Evolutionary conservation across 2,113 vertebrate species (phyloP), one percentile per base, ranked within the genome.

Genomic region (Marmota monax): DNA sequence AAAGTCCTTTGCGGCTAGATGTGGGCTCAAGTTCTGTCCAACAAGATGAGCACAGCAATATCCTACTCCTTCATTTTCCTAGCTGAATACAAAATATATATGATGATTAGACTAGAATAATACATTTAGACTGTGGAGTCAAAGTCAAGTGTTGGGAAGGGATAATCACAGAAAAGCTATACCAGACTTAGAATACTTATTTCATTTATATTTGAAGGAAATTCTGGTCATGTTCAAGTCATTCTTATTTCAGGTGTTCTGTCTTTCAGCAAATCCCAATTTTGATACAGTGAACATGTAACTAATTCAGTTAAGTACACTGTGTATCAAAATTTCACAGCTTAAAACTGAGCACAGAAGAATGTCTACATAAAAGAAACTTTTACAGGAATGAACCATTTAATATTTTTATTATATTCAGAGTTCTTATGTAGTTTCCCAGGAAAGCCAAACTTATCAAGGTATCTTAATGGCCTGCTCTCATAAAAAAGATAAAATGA

Each of bases 211-310:
- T 61, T 27, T 73, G 25, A 92, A 88, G 90, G 25, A 37, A 92
- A 80, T 39, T 58, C 70, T 48, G 45, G 12, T 45, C 51, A 63
- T 32, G 67, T 48, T 67, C 22, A 48, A 94, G 27, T 18, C 39
- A 82, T 10, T 91, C 53, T 77, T 70, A 83, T 42, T 77, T 83
- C 7, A n/a, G 34, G 61, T 48, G 51, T 63, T 85, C 72, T 88
- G 20, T 72, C 79, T 51, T 83, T 14, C 48, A 94, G 22, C n/a
- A 94, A 91, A 96, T 74, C 10, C 34, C 18, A 86, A 69, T 82
- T 67, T 25, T n/a, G 27, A 86, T 32, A 86, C 10, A 86, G 16
- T 76, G 20, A 90, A 82, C 13, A 91, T 63, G 32, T 12, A 87
- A 94, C 65, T 20, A 94, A 48, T 83, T 83, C 20, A 77, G 34